Percentiles rank a stretch among this genome's conserved stretches.
phyloP scores from a whole-genome alignment of 2,113 vertebrate species.

The Rhea americana region DNA sequence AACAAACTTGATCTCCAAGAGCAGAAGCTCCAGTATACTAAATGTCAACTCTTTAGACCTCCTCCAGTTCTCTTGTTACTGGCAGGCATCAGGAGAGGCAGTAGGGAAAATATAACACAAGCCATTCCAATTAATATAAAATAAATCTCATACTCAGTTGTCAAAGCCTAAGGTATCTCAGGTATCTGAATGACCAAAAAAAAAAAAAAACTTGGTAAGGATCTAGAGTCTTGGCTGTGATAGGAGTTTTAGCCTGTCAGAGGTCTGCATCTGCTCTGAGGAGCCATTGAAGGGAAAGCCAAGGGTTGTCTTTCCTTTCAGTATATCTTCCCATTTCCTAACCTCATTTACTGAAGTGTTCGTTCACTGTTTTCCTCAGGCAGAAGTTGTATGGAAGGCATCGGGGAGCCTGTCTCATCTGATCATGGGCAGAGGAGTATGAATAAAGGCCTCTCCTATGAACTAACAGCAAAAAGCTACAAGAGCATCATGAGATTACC shows the following conservation, averaged over 20 bases:
- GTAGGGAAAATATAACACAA: neutral
- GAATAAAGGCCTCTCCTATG: neutral
- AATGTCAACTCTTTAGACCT: neutral
- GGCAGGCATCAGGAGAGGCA: neutral
- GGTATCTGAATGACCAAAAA: neutral
- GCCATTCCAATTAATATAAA: neutral
- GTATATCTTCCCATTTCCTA: too few relatives aligned
- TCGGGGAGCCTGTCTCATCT: neutral
- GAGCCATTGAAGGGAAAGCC: neutral
- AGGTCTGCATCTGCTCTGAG: neutral
- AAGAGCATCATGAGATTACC: neutral
- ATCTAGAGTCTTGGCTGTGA: neutral
- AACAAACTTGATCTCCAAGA: neutral
- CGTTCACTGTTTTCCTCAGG: neutral
- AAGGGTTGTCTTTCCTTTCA: neutral
- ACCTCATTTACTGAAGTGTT: neutral
- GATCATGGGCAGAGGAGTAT: neutral
- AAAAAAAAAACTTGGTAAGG: neutral
- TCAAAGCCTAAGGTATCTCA: neutral
- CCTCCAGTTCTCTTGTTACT: neutral
- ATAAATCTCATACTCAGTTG: neutral
- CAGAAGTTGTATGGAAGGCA: neutral
- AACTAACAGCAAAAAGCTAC: neutral
- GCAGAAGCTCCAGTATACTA: neutral
- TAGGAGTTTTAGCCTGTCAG: neutral